Conservation (phyloP, 2,113 vertebrate genomes). For the Sinocyclocheilus grahami region DNA sequence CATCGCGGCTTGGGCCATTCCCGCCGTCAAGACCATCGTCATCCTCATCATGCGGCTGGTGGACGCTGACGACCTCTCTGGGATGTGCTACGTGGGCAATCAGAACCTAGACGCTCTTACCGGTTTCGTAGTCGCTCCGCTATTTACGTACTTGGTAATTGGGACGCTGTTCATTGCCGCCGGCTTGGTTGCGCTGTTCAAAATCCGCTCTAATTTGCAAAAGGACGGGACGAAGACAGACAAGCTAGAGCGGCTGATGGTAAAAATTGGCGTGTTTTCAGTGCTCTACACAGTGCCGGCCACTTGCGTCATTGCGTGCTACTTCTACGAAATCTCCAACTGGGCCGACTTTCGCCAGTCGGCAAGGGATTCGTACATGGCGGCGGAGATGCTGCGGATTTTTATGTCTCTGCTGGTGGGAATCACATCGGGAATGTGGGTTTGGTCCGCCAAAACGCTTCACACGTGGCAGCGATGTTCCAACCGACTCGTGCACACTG, state of each 20-base stretch:
- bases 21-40: slow-evolving; percentile 95
- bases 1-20: slow-evolving; percentile 98
- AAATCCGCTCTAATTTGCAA: slow-evolving; percentile 97
- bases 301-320: slow-evolving; percentile 80
- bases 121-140: slow-evolving; percentile 93
- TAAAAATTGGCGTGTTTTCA: slow-evolving; percentile 98
- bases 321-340: slow-evolving; percentile 96
- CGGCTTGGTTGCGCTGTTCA: slow-evolving; percentile 94
- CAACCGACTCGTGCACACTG: slow-evolving; percentile 84
- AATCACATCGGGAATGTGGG: slow-evolving; percentile 99
- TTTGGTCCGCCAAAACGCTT: slow-evolving; percentile 98
- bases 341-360: slow-evolving; percentile 89
- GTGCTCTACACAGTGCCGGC: slow-evolving; percentile 88
- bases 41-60: slow-evolving; percentile 98
- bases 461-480: slow-evolving; percentile 98
- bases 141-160: slow-evolving; percentile 95
- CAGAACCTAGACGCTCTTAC: slow-evolving; percentile 94
- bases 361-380: slow-evolving; percentile 88
- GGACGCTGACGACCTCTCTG: slow-evolving; percentile 92
- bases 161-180: slow-evolving; percentile 97
- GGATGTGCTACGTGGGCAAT: slow-evolving; percentile 95
- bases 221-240: slow-evolving; percentile 98
- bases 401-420: slow-evolving; percentile 97
- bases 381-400: slow-evolving; percentile 96
- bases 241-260: slow-evolving; percentile 96